Conservation (phyloP, 2,888 invertebrate species). For the Clusia tigrina region DNA sequence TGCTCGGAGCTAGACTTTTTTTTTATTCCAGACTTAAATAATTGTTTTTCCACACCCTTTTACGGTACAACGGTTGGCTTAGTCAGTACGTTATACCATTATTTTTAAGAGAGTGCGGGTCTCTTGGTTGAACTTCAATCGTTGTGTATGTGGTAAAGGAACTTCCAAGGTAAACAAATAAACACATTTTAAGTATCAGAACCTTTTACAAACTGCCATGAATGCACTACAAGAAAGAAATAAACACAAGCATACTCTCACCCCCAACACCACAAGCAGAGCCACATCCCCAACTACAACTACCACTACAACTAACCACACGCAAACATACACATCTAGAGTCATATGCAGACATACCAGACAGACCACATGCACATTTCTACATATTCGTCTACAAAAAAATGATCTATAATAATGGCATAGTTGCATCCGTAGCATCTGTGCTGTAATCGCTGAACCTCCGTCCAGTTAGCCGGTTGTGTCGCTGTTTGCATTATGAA, state of each 20-base stretch:
- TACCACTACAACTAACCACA: too few species aligned
- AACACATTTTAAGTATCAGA: constrained; percentile 4
- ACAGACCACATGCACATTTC: too few species aligned
- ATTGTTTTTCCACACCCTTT: too few species aligned
- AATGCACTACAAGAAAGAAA: not conserved
- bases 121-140: constrained; percentile 12
- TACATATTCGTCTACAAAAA: not conserved
- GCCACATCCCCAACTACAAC: too few species aligned
- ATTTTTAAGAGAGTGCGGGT: too few species aligned
- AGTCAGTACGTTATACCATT: too few species aligned
- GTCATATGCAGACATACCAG: not conserved
- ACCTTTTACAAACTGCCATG: not conserved
- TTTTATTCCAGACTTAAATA: too few species aligned
- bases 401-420: not conserved
- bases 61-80: too few species aligned
- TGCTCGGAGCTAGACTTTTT: too few species aligned
- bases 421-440: not conserved
- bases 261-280: too few species aligned
- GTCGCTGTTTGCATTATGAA: not conserved
- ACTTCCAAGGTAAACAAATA: not conserved
- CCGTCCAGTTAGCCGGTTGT: too few species aligned
- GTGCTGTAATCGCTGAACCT: too few species aligned
- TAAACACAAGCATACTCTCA: not conserved
- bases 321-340: not conserved
- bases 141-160: constrained; percentile 8